These are phyloP conservation scores for Calliopsis andreniformis DNA, from an alignment of 1,140 invertebrate species.

Conservation along the genomic window DNA sequence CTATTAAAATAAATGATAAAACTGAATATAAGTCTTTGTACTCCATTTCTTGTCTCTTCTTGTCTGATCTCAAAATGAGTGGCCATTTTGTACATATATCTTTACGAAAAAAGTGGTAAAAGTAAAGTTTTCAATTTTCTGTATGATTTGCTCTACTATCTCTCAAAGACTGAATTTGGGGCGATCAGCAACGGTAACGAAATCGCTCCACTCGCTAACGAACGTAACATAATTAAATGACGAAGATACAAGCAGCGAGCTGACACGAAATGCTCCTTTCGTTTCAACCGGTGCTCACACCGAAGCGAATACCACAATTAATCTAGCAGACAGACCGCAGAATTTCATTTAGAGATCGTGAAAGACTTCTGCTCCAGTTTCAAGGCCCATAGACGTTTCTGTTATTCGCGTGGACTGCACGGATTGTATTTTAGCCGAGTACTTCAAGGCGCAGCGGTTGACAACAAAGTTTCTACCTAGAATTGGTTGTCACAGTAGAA, in stretches of 20 bases:
- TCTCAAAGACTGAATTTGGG: background rate
- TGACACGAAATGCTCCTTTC: background rate
- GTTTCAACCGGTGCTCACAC: background rate
- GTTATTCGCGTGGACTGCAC: background rate
- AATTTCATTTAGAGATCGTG: slow-evolving; percentile 35
- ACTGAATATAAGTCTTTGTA: too few species aligned
- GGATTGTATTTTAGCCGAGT: background rate
- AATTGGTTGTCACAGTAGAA: too few species aligned
- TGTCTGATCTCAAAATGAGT: too few species aligned
- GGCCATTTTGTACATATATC: too few species aligned
- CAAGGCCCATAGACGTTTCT: slow-evolving; percentile 19
- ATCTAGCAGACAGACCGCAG: slow-evolving; percentile 27
- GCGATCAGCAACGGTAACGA: background rate
- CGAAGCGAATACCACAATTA: slow-evolving; percentile 13
- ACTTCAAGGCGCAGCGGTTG: too few species aligned
- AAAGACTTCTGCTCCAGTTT: slow-evolving; percentile 3
- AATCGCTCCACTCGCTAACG: too few species aligned
- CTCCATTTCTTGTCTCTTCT: too few species aligned
- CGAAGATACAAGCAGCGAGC: background rate
- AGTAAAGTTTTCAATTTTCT: too few species aligned
- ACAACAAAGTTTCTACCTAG: too few species aligned
- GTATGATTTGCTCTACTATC: too few species aligned
- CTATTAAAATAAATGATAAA: too few species aligned
- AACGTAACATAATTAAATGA: slow-evolving; percentile 12
- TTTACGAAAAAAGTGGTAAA: too few species aligned